Evolutionary conservation across 2,113 vertebrate species (phyloP).

Genomic region (Gracilinanus agilis): DNA sequence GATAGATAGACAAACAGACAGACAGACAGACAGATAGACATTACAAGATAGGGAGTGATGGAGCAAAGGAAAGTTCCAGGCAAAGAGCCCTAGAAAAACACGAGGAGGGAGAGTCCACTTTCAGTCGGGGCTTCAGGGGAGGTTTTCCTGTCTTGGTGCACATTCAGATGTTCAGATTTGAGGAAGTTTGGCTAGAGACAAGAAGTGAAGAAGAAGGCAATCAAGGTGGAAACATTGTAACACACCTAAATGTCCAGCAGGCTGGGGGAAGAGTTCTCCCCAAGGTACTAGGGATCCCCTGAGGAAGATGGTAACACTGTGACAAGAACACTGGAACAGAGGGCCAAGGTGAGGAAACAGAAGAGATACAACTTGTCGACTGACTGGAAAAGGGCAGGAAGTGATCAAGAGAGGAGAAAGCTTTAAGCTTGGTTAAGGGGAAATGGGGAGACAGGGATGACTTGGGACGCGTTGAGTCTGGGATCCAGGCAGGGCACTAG

Average conservation of each 20-base stretch:
- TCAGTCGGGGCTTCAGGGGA: background rate
- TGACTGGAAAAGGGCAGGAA: background rate
- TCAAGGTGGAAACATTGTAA: background rate
- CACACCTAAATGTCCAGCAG: background rate
- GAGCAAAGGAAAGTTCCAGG: background rate
- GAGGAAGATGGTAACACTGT: background rate
- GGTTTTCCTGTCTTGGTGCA: background rate
- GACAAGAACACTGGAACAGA: background rate
- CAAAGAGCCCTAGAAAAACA: background rate
- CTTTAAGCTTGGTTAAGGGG: background rate
- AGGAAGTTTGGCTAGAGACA: background rate
- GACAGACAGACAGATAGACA: too few species aligned
- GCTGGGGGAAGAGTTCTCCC: background rate
- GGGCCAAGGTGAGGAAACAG: background rate
- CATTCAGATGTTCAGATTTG: background rate
- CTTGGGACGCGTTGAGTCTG: background rate
- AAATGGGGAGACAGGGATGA: too few species aligned
- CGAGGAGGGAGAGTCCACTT: background rate
- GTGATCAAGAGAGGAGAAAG: background rate
- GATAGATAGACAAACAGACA: too few species aligned
- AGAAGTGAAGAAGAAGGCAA: background rate
- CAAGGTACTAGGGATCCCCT: background rate
- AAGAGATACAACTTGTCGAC: background rate
- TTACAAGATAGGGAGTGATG: background rate
- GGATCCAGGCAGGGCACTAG: background rate